Conservation (phyloP, 2,113 vertebrate species). For the Istiophorus platypterus region DNA sequence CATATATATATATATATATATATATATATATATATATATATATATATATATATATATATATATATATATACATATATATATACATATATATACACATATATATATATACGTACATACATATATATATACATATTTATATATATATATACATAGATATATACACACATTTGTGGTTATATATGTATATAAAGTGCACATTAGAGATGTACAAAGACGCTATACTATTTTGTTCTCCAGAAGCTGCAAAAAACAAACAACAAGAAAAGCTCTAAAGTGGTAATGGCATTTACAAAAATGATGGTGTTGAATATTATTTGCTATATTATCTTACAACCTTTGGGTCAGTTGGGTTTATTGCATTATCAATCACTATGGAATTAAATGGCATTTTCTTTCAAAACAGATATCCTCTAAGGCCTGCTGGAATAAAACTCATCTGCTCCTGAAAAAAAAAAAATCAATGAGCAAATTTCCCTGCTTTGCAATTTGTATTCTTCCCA, state of each 20-base stretch:
- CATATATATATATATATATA: constrained; percentile 5
- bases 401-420: not conserved
- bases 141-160: constrained; percentile 15
- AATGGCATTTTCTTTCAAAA: constrained; percentile 16
- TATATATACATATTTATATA: constrained; percentile 1
- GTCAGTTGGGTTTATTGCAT: constrained; percentile 10
- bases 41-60: constrained; percentile 21
- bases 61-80: constrained; percentile 19
- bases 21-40: not conserved
- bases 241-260: constrained; percentile 45
- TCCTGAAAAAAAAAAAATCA: constrained; percentile 39
- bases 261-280: constrained; percentile 48
- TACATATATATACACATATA: not conserved
- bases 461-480: constrained; percentile 66
- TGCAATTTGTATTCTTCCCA: constrained; percentile 69
- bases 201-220: constrained; percentile 71
- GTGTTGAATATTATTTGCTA: constrained; percentile 23
- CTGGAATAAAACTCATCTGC: constrained; percentile 38
- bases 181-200: constrained; percentile 84
- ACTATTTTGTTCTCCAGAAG: constrained; percentile 60
- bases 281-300: not conserved
- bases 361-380: constrained; percentile 27
- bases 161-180: not conserved
- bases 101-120: constrained; percentile 13
- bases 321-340: no score